Conservation (phyloP, 2,113 vertebrate species). For the Bothrops jararaca region DNA sequence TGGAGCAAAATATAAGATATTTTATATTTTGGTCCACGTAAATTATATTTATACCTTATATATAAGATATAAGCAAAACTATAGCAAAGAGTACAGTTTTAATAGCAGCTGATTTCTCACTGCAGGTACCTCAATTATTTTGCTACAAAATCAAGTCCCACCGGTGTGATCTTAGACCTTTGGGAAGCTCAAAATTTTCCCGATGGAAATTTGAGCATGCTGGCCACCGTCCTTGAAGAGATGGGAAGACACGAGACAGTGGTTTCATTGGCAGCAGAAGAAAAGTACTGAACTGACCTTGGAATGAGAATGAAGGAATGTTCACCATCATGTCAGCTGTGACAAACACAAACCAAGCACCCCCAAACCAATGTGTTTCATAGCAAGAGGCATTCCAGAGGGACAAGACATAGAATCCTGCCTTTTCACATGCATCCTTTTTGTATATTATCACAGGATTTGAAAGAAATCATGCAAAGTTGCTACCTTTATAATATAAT, state of each 20-base stretch:
- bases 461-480: slow-evolving; percentile 69
- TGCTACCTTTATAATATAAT: slow-evolving; percentile 74
- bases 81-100: neutral
- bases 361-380: slow-evolving; percentile 63
- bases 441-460: slow-evolving; percentile 67
- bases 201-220: slow-evolving; percentile 87
- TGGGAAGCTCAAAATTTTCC: slow-evolving; percentile 97
- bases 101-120: slow-evolving; percentile 4
- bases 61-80: neutral
- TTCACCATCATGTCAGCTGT: slow-evolving; percentile 42
- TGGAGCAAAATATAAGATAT: neutral
- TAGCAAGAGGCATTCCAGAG: slow-evolving; percentile 52
- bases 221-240: slow-evolving; percentile 91
- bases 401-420: slow-evolving; percentile 46
- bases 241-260: slow-evolving; percentile 90
- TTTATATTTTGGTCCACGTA: neutral
- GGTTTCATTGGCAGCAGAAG: slow-evolving; percentile 81
- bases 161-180: slow-evolving; percentile 91
- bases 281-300: slow-evolving; percentile 75
- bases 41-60: neutral
- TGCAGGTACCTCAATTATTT: slow-evolving; percentile 95
- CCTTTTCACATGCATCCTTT: slow-evolving; percentile 54
- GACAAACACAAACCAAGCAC: slow-evolving; percentile 51
- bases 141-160: slow-evolving; percentile 93
- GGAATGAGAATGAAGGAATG: slow-evolving; percentile 47